Base-by-base conservation (phyloP, 2,113 vertebrate species). In the Todiramphus chloris region DNA sequence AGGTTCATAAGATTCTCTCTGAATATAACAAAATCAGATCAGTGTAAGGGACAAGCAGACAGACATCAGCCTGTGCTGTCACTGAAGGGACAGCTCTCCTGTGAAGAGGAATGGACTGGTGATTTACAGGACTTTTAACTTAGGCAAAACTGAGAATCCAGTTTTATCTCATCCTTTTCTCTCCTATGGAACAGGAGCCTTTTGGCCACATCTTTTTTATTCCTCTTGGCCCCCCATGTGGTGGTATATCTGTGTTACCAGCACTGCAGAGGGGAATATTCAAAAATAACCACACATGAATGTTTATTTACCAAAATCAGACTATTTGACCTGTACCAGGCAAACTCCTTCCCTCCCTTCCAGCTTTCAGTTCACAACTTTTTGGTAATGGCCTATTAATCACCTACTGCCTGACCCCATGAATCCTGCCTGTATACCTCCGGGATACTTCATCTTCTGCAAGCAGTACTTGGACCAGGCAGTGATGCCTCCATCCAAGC, bases 351-450 rank as follows among this genome's bases (percentile, higher is more conserved):
- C 53, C 28, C 50, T 55, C 51, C 56, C 60, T 87, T 86, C 30
- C 74, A 84, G 55, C 50, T 76, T 79, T 69, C 44, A 92, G 24
- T 50, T 62, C 91, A 17, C 41, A 89, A 60, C 44, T 41, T 78
- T 81, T 88, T 76, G 62, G 25, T 91, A 95, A 96, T 68, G 63
- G 35, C 41, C 69, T 94, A 60, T 96, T 93, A 90, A 95, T 92
- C 81, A 94, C 90, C 89, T 39, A 55, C 41, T 5, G 44, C 66
- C 74, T 79, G 73, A 56, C 3, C 11, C 50, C 5, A 3, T 64
- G 89, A 69, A 58, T 76, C 53, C 72, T 84, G 76, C 35, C 69
- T 79, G 66, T 5, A 76, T 73, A 55, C 53, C 83, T 84, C n/a
- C 74, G 72, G 77, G 62, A 30, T 79, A 72, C 28, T 80, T 73